phyloP scores from a whole-genome alignment of 2,888 invertebrate species.

The Matsumyia berberina region DNA sequence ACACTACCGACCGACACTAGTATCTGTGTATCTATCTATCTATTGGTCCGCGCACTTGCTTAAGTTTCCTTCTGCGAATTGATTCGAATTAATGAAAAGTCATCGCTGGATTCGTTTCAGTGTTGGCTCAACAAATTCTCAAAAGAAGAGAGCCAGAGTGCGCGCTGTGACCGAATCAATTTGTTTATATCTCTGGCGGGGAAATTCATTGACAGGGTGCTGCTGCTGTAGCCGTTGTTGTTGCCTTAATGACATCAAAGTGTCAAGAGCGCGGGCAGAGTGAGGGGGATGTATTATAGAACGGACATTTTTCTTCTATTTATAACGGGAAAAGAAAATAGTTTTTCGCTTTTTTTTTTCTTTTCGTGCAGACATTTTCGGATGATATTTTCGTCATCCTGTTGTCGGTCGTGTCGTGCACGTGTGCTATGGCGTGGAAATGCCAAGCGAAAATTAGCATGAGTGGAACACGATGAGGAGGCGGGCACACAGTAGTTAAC shows the following conservation, averaged over 20 bases:
- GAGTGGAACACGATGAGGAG: background rate
- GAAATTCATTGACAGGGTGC: conserved; percentile 59
- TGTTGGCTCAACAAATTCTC: conserved; percentile 63
- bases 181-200: conserved; percentile 61
- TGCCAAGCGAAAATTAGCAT: conserved; percentile 13
- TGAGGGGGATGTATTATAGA: background rate
- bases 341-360: conserved; percentile 34
- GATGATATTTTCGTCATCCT: background rate
- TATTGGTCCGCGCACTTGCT: background rate
- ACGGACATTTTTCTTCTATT: conserved; percentile 46
- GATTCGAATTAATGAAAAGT: conserved; percentile 70
- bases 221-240: conserved; percentile 21
- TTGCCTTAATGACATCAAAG: background rate
- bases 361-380: conserved; percentile 6
- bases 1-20: conserved; percentile 25
- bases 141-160: conserved; percentile 16
- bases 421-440: conserved; percentile 20
- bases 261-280: background rate
- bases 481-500: background rate
- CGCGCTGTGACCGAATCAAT: conserved; percentile 61
- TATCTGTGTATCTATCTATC: background rate
- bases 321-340: conserved; percentile 50
- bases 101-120: conserved; percentile 54
- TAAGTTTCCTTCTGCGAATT: conserved; percentile 54
- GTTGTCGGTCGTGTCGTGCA: conserved; percentile 16